These are phyloP conservation scores for Suncus etruscus DNA, from an alignment of 2,113 vertebrate species.

Conservation along the genomic window DNA sequence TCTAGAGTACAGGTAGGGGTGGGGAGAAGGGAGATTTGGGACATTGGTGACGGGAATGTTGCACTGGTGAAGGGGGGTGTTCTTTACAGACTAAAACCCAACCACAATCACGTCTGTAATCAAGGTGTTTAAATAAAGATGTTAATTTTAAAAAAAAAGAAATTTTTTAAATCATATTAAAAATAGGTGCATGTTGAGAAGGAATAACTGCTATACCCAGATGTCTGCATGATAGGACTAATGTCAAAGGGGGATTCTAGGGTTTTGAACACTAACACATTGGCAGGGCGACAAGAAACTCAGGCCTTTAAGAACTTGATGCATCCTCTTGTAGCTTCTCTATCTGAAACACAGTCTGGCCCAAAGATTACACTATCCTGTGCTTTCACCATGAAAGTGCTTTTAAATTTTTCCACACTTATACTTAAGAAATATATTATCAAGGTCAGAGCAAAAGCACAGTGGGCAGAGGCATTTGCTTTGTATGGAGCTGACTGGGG, in stretches of 20 bases:
- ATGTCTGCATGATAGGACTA: conserved; percentile 1
- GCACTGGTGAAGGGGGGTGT: too few relatives aligned
- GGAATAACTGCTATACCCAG: conserved; percentile 8
- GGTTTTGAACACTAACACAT: conserved; percentile 4
- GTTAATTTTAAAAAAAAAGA: too few relatives aligned
- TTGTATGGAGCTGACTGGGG: too few relatives aligned
- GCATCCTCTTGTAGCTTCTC: background rate
- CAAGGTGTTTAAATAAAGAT: too few relatives aligned
- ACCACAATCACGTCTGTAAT: too few relatives aligned
- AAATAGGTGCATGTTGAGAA: background rate
- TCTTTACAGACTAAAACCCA: too few relatives aligned
- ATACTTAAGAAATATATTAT: conserved; percentile 25
- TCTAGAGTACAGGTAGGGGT: too few relatives aligned
- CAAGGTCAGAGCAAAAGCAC: too few relatives aligned
- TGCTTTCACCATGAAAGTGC: background rate
- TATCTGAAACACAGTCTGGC: conserved; percentile 7
- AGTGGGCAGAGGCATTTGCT: too few relatives aligned
- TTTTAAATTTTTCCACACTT: background rate
- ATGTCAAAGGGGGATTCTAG: background rate
- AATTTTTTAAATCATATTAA: too few relatives aligned
- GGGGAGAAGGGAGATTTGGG: too few relatives aligned
- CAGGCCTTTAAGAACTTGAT: conserved; percentile 11
- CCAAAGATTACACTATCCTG: background rate
- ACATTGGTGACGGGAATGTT: too few relatives aligned
- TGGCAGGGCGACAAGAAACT: background rate